These are phyloP conservation scores for Tenrec ecaudatus DNA, from an alignment of 2,113 vertebrate species.

Conservation along the genomic window DNA sequence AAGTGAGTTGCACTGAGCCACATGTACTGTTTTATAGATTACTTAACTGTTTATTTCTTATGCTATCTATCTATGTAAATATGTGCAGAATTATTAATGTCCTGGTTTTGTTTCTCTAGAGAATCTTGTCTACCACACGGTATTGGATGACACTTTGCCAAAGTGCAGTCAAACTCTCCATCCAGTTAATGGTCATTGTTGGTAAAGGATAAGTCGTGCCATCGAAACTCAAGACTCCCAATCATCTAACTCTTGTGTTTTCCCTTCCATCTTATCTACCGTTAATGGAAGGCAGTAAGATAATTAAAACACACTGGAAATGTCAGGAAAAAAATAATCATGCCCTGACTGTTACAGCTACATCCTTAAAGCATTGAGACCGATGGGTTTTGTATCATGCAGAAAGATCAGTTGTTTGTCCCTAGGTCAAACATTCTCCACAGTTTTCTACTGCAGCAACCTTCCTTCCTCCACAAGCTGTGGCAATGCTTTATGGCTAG, in stretches of 20 bases:
- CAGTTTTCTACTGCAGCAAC: not conserved
- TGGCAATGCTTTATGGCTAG: not conserved
- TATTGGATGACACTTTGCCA: not conserved
- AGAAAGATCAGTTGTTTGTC: not conserved
- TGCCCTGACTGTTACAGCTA: not conserved
- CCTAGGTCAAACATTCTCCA: not conserved
- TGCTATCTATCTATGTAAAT: too few relatives aligned
- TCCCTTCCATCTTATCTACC: not conserved
- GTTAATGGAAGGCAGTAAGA: constrained; percentile 8
- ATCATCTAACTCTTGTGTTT: not conserved
- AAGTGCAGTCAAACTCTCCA: not conserved
- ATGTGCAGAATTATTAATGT: too few relatives aligned
- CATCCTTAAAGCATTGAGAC: not conserved
- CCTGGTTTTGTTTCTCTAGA: too few relatives aligned
- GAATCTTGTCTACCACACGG: not conserved
- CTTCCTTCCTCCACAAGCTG: not conserved
- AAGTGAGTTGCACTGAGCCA: too few relatives aligned
- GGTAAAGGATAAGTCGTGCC: not conserved
- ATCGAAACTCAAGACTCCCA: not conserved
- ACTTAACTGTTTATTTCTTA: too few relatives aligned
- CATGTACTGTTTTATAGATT: too few relatives aligned
- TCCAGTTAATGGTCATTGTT: not conserved
- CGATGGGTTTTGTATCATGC: not conserved
- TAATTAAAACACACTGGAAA: not conserved
- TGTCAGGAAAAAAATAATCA: not conserved